Evolutionary conservation across 2,888 invertebrate species (phyloP), one percentile per base, ranked within the genome.

Genomic region (Nemotelus pantherinus): DNA sequence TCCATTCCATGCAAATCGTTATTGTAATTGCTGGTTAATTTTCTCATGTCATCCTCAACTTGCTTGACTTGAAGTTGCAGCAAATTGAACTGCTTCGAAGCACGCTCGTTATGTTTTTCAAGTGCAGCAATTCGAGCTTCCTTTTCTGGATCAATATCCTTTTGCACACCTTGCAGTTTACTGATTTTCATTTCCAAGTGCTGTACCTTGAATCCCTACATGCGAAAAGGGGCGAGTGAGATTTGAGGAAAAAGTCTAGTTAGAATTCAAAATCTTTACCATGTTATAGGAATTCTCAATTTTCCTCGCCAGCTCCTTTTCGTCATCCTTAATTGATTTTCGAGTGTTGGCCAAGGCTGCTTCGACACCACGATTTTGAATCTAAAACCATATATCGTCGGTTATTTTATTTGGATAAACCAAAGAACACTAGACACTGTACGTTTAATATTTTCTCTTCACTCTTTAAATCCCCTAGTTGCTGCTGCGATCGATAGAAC

Each of bases 261-360:
- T 53, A 53, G 43, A 5, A 43, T 71, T 41, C 25, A 53, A 43
- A 45, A 2, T 3, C 41, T 10, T 64, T 85, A 92, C 92, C 85
- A 91, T 86, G 57, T 88, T 87, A 81, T 93, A 92, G 6, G 90
- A 86, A 0, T 89, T 86, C 85, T 92, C 93, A 80, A 90, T 91
- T 80, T 90, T 89, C 64, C 83, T 87, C 81, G 88, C 87, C n/a
- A 92, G 82, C 55, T 87, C 87, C 77, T 87, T 89, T 81, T 89
- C 88, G 7, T 81, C 79, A 25, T 81, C 79, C 2, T 82, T 82
- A 25, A 83, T 83, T 10, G 68, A 83, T 2, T 82, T 83, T 6
- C 76, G 76, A 6, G 84, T 78, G 2, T 83, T 82, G 0, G 77
- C 1, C 45, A 85, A 81, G 6, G 82, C 82, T 6, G 83, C 81